Evolutionary conservation across 1,140 invertebrate genomes (phyloP), one percentile per base, ranked within the genome.

Genomic region (Mya arenaria): DNA sequence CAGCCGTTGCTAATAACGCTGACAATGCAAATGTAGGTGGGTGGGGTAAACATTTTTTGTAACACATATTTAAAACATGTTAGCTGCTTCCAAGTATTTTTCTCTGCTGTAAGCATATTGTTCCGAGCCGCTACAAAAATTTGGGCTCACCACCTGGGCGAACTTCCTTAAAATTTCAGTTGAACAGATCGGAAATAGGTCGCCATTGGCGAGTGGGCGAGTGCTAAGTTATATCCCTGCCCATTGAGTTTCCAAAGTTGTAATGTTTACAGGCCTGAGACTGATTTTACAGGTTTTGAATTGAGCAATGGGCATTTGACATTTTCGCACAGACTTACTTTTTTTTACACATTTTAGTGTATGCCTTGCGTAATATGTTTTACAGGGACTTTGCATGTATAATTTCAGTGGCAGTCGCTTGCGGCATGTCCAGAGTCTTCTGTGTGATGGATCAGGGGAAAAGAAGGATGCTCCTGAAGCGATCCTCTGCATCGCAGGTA

Each of bases 401-500:
- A n/a, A n/a, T n/a, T n/a, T n/a, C 73, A 90, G 89, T 86, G 85
- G 82, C 44, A 84, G 63, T 37, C 78, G 89, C 34, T 60, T 90
- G 60, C 60, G 86, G 52, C 84, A 84, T 72, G 87, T 90, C 6
- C 89, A 90, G 74, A 80, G 60, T 52, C 62, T 89, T 56, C 55
- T 90, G 39, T 60, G 72, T 37, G 75, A 83, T 74, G 78, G 68
- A 30, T 65, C 66, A 4, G 81, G 74, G 13, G 72, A 36, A n/a
- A 65, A 63, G 36, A 56, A 83, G 65, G 39, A 84, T 32, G 55
- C 72, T 44, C 82, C 88, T 39, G 89, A 90, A 83, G 85, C 87
- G 13, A 87, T 90, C 72, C 72, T 90, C 4, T 89, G 86, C 74
- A 85, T 90, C 69, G 68, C 87, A 84, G 89, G 89, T 90, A 85